Percentiles rank a stretch among this genome's conserved stretches.
Evolutionary conservation across 2,113 vertebrate genomes (phyloP).

Genomic region (Ploceus nigricollis): DNA sequence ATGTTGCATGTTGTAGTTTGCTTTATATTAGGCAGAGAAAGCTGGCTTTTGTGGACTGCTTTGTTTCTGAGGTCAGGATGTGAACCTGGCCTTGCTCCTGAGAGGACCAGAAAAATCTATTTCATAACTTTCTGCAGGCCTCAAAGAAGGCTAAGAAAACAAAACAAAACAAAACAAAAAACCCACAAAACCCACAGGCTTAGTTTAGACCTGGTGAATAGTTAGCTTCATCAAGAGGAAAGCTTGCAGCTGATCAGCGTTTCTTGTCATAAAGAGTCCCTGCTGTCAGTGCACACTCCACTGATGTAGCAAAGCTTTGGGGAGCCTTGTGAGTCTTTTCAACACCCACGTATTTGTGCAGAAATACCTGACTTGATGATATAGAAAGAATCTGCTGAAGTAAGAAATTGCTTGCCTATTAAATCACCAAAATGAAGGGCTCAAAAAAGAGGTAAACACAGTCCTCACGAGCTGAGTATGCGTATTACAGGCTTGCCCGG

Average conservation of each 20-base stretch:
- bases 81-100: constrained; percentile 70
- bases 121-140: constrained; percentile 74
- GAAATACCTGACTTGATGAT: constrained; percentile 39
- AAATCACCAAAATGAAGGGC: constrained; percentile 30
- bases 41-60: constrained; percentile 27
- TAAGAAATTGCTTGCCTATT: constrained; percentile 47
- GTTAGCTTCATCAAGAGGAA: constrained; percentile 59
- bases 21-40: constrained; percentile 35
- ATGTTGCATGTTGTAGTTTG: constrained; percentile 14
- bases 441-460: not conserved
- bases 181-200: constrained; percentile 56
- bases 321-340: constrained; percentile 46
- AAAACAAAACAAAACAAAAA: not conserved
- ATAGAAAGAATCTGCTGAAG: constrained; percentile 53
- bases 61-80: constrained; percentile 68
- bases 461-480: not conserved
- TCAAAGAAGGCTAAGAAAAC: constrained; percentile 40
- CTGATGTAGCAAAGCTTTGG: not conserved
- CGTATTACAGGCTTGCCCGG: not conserved
- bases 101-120: constrained; percentile 75
- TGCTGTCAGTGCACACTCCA: constrained; percentile 5
- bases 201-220: constrained; percentile 53
- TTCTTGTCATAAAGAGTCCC: constrained; percentile 49
- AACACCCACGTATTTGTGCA: constrained; percentile 29
- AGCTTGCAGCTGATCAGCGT: constrained; percentile 22